Evolutionary conservation across 2,797 vertebrate genomes (phyloP).

Genomic region (Cryptoprocta ferox): DNA sequence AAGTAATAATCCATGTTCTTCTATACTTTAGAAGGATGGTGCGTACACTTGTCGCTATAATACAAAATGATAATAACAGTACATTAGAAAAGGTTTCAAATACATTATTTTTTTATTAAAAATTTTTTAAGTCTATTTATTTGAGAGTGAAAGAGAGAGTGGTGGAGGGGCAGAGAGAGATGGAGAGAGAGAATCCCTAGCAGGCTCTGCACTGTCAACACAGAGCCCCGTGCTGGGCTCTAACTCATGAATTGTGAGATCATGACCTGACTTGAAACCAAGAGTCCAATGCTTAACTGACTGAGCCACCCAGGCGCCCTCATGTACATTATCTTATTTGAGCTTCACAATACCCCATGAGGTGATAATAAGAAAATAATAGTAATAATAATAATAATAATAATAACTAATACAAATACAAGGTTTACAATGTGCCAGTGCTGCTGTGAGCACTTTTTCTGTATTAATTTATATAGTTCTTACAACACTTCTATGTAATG

Average conservation of each 20-base stretch:
- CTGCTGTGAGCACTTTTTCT: neutral
- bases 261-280: too few relatives aligned
- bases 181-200: too few relatives aligned
- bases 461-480: neutral
- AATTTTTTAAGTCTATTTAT: too few relatives aligned
- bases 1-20: neutral
- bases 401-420: neutral
- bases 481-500: neutral
- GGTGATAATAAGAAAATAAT: neutral
- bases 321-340: neutral
- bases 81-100: neutral
- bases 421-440: neutral
- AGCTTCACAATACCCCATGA: neutral
- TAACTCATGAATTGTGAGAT: too few relatives aligned
- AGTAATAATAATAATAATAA: neutral
- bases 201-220: too few relatives aligned
- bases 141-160: too few relatives aligned
- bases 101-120: too few relatives aligned
- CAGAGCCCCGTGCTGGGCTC: too few relatives aligned
- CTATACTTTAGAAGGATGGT: neutral
- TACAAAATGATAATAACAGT: neutral
- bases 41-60: neutral
- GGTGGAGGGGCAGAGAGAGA: too few relatives aligned
- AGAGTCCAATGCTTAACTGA: too few relatives aligned
- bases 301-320: too few relatives aligned